A percentile compares a stretch with the other conserved stretches of the same genome.
These are phyloP conservation scores for Hecatera dysodea DNA, from an alignment of 2,888 invertebrate species.

Conservation along the genomic window DNA sequence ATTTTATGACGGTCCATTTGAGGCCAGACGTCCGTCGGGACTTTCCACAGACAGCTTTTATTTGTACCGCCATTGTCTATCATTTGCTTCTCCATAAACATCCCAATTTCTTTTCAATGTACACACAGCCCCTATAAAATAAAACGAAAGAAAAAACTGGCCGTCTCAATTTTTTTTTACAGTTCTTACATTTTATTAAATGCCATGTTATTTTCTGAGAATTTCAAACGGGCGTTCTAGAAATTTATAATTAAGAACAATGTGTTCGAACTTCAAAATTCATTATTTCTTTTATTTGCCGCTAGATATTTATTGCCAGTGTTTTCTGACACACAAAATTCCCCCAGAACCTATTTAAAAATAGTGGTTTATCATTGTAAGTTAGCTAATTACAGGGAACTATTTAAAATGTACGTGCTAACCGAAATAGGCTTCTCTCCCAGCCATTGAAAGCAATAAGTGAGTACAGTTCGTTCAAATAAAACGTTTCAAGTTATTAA, in stretches of 20 bases:
- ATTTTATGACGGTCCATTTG: constrained; percentile 61
- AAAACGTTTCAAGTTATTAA: constrained; percentile 69
- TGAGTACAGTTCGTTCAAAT: constrained; percentile 66
- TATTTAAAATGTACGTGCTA: constrained; percentile 43
- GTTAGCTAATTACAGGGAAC: constrained; percentile 41
- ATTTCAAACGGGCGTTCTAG: constrained; percentile 40
- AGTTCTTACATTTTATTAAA: constrained; percentile 33
- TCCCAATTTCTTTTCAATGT: constrained; percentile 75
- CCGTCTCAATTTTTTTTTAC: constrained; percentile 57
- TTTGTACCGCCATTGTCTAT: constrained; percentile 75
- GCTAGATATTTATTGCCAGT: constrained; percentile 3
- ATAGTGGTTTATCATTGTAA: constrained; percentile 53
- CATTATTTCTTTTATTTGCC: constrained; percentile 1
- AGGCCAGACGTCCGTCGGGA: constrained; percentile 58
- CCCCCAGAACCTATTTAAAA: constrained; percentile 30
- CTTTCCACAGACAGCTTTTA: constrained; percentile 72
- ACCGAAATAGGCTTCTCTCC: constrained; percentile 54
- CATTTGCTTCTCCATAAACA: constrained; percentile 75
- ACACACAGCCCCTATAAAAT: constrained; percentile 70
- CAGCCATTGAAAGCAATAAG: constrained; percentile 59
- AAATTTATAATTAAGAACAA: constrained; percentile 50
- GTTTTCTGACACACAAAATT: constrained; percentile 12
- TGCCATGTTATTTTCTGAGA: constrained; percentile 59
- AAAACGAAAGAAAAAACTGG: constrained; percentile 45
- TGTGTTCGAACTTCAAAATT: constrained; percentile 47